Base-by-base conservation (phyloP, 2,888 invertebrate species). In the Coenonympha glycerion region DNA sequence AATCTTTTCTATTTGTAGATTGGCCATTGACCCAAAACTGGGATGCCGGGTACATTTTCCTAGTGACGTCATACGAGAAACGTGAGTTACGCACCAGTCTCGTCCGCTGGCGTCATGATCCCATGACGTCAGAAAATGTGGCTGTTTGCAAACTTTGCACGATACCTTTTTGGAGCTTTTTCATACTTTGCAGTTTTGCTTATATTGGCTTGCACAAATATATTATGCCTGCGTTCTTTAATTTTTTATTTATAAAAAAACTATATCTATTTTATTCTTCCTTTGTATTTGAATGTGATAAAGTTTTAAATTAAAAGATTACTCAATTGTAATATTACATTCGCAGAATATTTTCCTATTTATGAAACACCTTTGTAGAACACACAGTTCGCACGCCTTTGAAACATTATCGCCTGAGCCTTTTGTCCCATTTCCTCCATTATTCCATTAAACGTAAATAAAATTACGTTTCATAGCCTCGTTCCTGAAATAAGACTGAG, bases 11-110 rank as follows among this genome's bases (percentile, higher is more conserved):
- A 79, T 84, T 88, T 87, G 76, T 88, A 88, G 87, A 87, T 86
- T 87, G 86, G 84, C 79, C 85, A 82, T 87, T 83, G 79, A 79
- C 75, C 79, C 79, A 71, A 87, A 87, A 82, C 78, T 87, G 76
- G 87, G 87, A 73, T 82, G 76, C 79, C 86, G 87, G 66, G 87
- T 88, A 69, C 87, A 76, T 79, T 88, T 88, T 72, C 72, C 81
- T 76, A 84, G 81, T 83, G 79, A 85, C 82, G 85, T 83, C 87
- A 82, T 77, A 70, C 75, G 72, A 81, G 79, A 83, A 80, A 82
- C 77, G 87, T 87, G 87, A 87, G 87, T 87, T 63, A 61, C 57
- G 63, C 66, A 69, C 61, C 63, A 62, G 59, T 64, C 61, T 65
- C 60, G 64, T 63, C 68, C 67, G 65, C 53, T 57, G 64, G 64